These are phyloP conservation scores for Drosophila setosimentum DNA, from an alignment of 2,888 invertebrate species.

Conservation along the genomic window DNA sequence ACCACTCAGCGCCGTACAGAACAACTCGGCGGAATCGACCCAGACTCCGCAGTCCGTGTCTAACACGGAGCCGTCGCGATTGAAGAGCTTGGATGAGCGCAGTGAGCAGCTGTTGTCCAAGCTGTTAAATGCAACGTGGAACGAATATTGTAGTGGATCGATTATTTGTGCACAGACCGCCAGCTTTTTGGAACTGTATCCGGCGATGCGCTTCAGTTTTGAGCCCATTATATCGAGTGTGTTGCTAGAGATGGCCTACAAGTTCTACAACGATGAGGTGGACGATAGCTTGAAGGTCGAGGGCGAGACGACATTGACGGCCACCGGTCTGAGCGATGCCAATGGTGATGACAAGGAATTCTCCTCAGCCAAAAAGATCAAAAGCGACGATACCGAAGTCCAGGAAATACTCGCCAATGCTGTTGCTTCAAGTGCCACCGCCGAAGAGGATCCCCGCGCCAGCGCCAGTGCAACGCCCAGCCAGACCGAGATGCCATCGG, in stretches of 20 bases:
- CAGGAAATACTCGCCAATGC: constrained; percentile 83
- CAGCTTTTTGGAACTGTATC: constrained; percentile 86
- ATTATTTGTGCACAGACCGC: constrained; percentile 88
- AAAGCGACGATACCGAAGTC: constrained; percentile 85
- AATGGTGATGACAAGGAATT: constrained; percentile 64
- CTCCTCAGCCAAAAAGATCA: constrained; percentile 85
- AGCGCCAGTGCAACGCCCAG: constrained; percentile 38
- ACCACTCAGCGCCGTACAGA: background rate
- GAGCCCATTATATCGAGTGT: constrained; percentile 88
- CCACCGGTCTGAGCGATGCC: constrained; percentile 11
- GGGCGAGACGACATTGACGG: constrained; percentile 2
- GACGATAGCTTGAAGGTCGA: constrained; percentile 45
- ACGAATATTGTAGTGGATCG: constrained; percentile 87
- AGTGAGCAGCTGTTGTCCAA: constrained; percentile 88
- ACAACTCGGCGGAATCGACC: background rate
- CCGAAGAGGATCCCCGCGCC: constrained; percentile 50
- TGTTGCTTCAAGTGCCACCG: constrained; percentile 40
- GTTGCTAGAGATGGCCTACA: constrained; percentile 84
- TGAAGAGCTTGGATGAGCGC: constrained; percentile 83
- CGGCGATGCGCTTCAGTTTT: constrained; percentile 83
- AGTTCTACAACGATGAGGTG: constrained; percentile 85
- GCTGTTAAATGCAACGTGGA: constrained; percentile 91
- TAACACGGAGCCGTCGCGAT: constrained; percentile 3
- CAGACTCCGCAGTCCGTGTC: background rate
- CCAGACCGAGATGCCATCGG: constrained; percentile 45